Evolutionary conservation across 2,888 invertebrate species (phyloP), one percentile per base, ranked within the genome.

Genomic region (Hydraecia micacea): DNA sequence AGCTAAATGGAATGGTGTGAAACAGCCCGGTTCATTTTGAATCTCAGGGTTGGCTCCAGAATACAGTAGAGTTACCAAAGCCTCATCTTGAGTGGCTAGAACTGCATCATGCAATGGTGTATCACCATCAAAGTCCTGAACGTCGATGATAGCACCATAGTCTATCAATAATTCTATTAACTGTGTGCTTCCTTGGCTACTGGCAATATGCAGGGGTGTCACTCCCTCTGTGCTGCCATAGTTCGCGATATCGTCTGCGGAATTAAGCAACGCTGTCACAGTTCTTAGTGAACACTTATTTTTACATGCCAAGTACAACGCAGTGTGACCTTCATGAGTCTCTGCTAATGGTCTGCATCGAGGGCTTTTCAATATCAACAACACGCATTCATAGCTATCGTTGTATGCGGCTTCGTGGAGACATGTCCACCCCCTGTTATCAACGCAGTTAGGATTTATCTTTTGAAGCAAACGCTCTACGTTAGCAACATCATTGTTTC

Each of bases 351-450:
- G 93, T 80, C 96, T 90, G 75, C 94, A 95, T 67, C 91, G 90
- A 18, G 92, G 91, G 74, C 95, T 93, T 63, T 94, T 92, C 84
- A 97, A 85, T 80, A 97, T 96, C 8, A 95, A 81, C 75, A 91
- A 69, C 52, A 97, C 83, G 72, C 95, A 92, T 79, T 96, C 94
- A 72, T 94, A 95, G 79, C 94, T 95, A 82, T 97, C 95, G 63
- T 90, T 92, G 21, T 93, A 94, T 1, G 97, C 97, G 2, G 97
- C 97, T 92, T 97, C 97, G 73, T 97, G 97, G 2, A 97, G 91
- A 76, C 97, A 95, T 0, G 97, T 97, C 97, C 97, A 97, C 11
- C 97, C 97, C 88, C 97, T 93, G 80, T 97, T 97, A 86, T 97
- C 97, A 13, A 95, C 93, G 79, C 94, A 94, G 86, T 97, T 97